Evolutionary conservation across 2,888 invertebrate species (phyloP).

Genomic region (Tachina lurida): DNA sequence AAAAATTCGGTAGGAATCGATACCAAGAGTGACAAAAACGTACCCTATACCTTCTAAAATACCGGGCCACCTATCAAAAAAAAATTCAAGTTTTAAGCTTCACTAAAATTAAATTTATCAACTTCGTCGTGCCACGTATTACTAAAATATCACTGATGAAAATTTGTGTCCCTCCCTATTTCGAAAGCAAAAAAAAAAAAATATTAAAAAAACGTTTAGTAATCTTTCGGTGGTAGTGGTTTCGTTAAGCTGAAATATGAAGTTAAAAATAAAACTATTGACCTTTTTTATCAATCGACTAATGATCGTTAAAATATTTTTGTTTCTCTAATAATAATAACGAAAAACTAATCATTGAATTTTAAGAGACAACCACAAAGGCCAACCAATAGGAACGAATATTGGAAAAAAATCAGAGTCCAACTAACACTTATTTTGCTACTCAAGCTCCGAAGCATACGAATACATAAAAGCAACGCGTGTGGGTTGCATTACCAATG

Average conservation of each 20-base stretch:
- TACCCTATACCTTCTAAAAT: no score
- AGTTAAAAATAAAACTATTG: conserved; percentile 21
- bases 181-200: no score
- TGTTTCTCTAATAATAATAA: conserved; percentile 61
- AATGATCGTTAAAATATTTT: conserved; percentile 59
- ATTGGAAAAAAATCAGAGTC: neutral
- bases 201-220: no score
- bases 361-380: conserved; percentile 55
- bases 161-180: no score
- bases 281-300: conserved; percentile 24
- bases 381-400: neutral
- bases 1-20: no score
- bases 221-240: no score
- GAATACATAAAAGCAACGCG: conserved; percentile 36
- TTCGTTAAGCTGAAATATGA: neutral
- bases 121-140: no score
- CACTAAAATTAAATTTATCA: no score
- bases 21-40: no score
- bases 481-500: conserved; percentile 66
- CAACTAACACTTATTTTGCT: neutral
- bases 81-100: no score
- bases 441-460: conserved; percentile 23
- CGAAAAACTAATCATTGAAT: conserved; percentile 61
- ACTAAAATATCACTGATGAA: no score
- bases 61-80: no score